phyloP scores from a whole-genome alignment of 2,113 vertebrate species.

The Labeo rohita region DNA sequence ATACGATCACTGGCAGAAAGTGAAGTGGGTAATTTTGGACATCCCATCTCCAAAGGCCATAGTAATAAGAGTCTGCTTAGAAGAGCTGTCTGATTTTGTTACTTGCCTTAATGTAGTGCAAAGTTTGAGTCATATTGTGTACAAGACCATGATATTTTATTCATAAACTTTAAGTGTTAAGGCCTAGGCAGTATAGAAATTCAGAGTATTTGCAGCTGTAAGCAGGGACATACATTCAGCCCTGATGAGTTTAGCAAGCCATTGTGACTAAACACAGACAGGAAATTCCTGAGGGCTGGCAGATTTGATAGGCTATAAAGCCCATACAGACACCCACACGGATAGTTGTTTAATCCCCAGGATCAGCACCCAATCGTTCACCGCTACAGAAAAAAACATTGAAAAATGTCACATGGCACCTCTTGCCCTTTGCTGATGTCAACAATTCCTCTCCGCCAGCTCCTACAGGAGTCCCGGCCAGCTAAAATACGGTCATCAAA shows the following conservation, averaged over 20 bases:
- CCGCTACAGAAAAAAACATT: neutral
- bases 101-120: neutral
- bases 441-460: constrained; percentile 14
- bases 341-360: constrained; percentile 47
- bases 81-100: neutral
- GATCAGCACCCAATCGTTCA: constrained; percentile 41
- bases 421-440: constrained; percentile 13
- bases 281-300: constrained; percentile 57
- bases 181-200: neutral
- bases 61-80: neutral
- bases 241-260: constrained; percentile 28
- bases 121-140: neutral
- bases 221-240: constrained; percentile 11
- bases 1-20: neutral
- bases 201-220: constrained; percentile 46
- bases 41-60: constrained; percentile 25
- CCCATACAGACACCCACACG: constrained; percentile 50
- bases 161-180: neutral
- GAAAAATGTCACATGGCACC: neutral
- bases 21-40: neutral
- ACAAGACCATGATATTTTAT: constrained; percentile 15
- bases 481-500: constrained; percentile 13
- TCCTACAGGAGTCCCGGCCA: neutral
- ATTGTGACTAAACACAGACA: constrained; percentile 46
- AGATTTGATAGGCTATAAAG: constrained; percentile 53